Percentiles rank a stretch among this genome's conserved stretches.
These are phyloP conservation scores for Calameuta pallipes DNA, from an alignment of 2,888 invertebrate genomes.

Conservation along the genomic window DNA sequence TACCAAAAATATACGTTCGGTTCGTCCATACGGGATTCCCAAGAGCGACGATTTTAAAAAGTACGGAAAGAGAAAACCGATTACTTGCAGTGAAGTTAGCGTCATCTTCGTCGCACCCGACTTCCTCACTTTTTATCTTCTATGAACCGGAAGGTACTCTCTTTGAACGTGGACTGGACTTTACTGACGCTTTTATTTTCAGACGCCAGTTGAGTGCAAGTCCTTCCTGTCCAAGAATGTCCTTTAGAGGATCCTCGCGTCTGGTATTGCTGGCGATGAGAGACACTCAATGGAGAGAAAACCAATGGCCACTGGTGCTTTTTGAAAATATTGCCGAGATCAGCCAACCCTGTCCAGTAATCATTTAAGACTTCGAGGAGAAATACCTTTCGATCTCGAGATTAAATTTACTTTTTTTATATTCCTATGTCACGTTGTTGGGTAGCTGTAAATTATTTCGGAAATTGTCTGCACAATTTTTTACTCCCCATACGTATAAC, in stretches of 20 bases:
- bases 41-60: background rate
- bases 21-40: background rate
- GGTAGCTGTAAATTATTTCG: background rate
- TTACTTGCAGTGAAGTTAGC: conserved; percentile 18
- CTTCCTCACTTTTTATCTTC: background rate
- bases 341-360: background rate
- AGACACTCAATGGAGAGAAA: background rate
- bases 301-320: background rate
- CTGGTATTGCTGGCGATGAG: conserved; percentile 7
- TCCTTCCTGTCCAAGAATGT: background rate
- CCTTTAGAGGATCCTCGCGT: conserved; percentile 5
- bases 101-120: conserved; percentile 7
- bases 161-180: background rate
- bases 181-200: background rate
- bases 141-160: background rate
- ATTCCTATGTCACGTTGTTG: background rate
- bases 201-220: background rate
- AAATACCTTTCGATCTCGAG: background rate
- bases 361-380: background rate
- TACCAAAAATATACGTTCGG: background rate
- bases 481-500: background rate
- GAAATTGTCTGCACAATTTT: background rate
- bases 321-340: background rate
- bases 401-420: background rate
- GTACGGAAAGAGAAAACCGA: conserved; percentile 8